Evolutionary conservation across 2,888 invertebrate species (phyloP).

Genomic region (Phyto melanocephala): DNA sequence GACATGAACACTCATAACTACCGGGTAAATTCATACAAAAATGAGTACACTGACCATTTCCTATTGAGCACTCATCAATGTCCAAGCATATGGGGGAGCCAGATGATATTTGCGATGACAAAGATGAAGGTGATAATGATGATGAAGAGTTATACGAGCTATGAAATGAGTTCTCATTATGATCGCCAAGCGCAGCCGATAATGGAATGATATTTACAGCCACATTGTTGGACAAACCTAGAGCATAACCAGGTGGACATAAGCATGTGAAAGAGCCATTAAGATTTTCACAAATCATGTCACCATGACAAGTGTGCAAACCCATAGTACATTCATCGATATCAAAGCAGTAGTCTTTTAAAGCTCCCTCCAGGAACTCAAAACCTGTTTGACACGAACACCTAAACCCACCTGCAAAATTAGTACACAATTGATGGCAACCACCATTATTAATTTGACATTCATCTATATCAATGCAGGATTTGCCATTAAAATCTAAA

Average conservation of each 20-base stretch:
- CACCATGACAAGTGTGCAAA: constrained; percentile 71
- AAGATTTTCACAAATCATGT: constrained; percentile 75
- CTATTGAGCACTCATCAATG: constrained; percentile 79
- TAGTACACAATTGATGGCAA: constrained; percentile 79
- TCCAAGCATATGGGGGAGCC: constrained; percentile 76
- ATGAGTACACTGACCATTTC: constrained; percentile 79
- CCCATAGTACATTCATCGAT: constrained; percentile 80
- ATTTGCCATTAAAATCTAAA: constrained; percentile 78
- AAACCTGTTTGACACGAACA: constrained; percentile 80
- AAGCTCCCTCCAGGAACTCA: constrained; percentile 69
- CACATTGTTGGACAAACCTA: constrained; percentile 68
- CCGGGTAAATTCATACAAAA: constrained; percentile 77
- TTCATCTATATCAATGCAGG: constrained; percentile 81
- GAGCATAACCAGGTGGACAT: constrained; percentile 79
- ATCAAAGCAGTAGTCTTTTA: constrained; percentile 73
- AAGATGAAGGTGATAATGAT: constrained; percentile 12
- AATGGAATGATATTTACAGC: constrained; percentile 51
- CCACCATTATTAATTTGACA: constrained; percentile 79
- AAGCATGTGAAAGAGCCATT: constrained; percentile 79
- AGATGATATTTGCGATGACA: constrained; percentile 29
- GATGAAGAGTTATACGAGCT: constrained; percentile 36
- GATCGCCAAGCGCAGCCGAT: constrained; percentile 22
- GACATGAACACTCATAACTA: constrained; percentile 74
- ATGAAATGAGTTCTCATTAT: constrained; percentile 31
- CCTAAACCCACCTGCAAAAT: constrained; percentile 79